These are phyloP conservation scores for Picathartes gymnocephalus DNA, from an alignment of 2,113 vertebrate genomes.

Conservation along the genomic window DNA sequence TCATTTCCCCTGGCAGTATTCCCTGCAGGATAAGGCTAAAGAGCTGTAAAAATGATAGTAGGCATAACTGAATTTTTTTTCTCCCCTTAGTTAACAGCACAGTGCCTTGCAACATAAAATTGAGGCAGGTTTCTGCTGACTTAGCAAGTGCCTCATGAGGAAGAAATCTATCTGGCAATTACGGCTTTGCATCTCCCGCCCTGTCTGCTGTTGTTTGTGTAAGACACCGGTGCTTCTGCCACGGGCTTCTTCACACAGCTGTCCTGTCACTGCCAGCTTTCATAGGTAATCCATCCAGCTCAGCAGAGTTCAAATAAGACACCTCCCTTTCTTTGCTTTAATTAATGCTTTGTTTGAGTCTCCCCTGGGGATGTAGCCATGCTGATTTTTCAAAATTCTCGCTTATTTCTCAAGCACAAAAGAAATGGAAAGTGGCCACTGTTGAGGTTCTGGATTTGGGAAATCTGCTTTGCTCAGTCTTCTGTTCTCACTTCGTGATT, in stretches of 20 bases:
- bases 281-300: constrained; percentile 52
- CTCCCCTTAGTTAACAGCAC: not conserved
- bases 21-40: not conserved
- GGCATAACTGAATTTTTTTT: not conserved
- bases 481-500: not conserved
- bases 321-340: constrained; percentile 41
- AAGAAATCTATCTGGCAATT: constrained; percentile 62
- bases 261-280: constrained; percentile 57
- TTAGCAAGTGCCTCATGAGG: constrained; percentile 35
- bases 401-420: not conserved
- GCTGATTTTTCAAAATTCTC: constrained; percentile 43
- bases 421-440: not conserved
- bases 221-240: constrained; percentile 44
- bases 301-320: constrained; percentile 54
- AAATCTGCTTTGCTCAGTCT: not conserved
- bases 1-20: not conserved
- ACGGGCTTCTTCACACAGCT: constrained; percentile 40
- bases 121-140: constrained; percentile 50
- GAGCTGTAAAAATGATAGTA: not conserved
- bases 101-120: constrained; percentile 35
- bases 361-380: constrained; percentile 28
- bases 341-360: constrained; percentile 36
- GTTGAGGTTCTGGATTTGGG: not conserved
- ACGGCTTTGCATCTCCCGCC: not conserved
- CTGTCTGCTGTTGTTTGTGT: constrained; percentile 44